Percentiles rank a stretch among this genome's conserved stretches.
Evolutionary conservation across 1,140 invertebrate species (phyloP).

Genomic region (Trichomalopsis sarcophagae): DNA sequence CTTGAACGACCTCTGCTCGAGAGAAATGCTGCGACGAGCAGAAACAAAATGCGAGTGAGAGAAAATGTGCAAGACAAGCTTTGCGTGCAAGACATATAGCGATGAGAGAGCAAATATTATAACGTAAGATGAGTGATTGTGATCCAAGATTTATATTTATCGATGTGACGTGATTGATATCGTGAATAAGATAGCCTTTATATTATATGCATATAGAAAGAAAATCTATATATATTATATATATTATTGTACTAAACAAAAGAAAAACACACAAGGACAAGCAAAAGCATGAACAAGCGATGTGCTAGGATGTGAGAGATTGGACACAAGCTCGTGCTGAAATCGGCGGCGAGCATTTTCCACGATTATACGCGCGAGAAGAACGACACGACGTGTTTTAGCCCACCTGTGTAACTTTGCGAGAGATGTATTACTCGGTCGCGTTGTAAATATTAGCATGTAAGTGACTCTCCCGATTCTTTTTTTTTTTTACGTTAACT

Average conservation of each 20-base stretch:
- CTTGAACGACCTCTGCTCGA: background rate
- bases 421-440: background rate
- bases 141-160: slow-evolving; percentile 59
- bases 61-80: slow-evolving; percentile 5
- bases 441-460: slow-evolving; percentile 44
- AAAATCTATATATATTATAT: slow-evolving; percentile 42
- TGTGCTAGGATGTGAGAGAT: background rate
- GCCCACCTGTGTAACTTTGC: slow-evolving; percentile 28
- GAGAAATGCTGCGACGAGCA: slow-evolving; percentile 41
- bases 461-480: slow-evolving; percentile 14
- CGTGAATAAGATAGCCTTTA: slow-evolving; percentile 53
- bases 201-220: slow-evolving; percentile 15
- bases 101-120: slow-evolving; percentile 5
- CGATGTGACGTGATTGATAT: slow-evolving; percentile 60
- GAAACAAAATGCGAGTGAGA: slow-evolving; percentile 48
- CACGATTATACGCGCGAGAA: background rate
- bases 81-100: slow-evolving; percentile 27
- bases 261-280: background rate
- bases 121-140: slow-evolving; percentile 52
- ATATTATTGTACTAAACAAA: slow-evolving; percentile 39
- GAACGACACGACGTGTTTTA: background rate
- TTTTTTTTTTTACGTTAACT: background rate
- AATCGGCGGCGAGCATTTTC: slow-evolving; percentile 9
- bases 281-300: slow-evolving; percentile 28
- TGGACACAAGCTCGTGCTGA: slow-evolving; percentile 12